A percentile compares a stretch with the other conserved stretches of the same genome.
Evolutionary conservation across 2,797 vertebrate species (phyloP).

Genomic region (Toxotes lorentzi): DNA sequence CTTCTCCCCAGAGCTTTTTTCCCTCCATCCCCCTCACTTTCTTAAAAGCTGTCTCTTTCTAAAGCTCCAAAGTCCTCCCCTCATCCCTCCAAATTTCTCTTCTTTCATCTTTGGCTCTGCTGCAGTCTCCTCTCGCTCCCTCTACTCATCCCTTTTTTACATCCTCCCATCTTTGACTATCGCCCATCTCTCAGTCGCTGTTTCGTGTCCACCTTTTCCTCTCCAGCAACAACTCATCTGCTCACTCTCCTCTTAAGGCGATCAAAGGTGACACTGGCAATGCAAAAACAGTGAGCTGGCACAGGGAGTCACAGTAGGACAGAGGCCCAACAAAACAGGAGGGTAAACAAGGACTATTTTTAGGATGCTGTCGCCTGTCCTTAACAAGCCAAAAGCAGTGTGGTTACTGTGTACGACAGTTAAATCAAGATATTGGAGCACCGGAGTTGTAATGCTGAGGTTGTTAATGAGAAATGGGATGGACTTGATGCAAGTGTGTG

Average conservation of each 20-base stretch:
- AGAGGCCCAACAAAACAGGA: conserved; percentile 56
- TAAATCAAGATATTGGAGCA: conserved; percentile 33
- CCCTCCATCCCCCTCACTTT: conserved; percentile 57
- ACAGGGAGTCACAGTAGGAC: conserved; percentile 69
- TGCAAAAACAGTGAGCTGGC: conserved; percentile 66
- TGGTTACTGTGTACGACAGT: conserved; percentile 14
- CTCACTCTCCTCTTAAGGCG: conserved; percentile 44
- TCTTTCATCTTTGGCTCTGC: conserved; percentile 60
- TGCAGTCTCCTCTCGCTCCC: conserved; percentile 34
- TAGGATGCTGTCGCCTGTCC: conserved; percentile 58
- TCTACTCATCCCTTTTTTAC: background rate
- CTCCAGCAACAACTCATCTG: conserved; percentile 39
- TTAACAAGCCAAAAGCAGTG: conserved; percentile 56
- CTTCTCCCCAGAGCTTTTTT: conserved; percentile 62
- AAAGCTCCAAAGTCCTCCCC: conserved; percentile 55
- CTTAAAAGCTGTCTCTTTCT: conserved; percentile 68
- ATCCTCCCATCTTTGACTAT: conserved; percentile 46
- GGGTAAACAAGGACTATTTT: conserved; percentile 74
- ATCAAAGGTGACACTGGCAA: conserved; percentile 67
- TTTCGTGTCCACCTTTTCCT: conserved; percentile 40
- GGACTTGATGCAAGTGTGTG: conserved; percentile 2
- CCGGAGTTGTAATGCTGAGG: conserved; percentile 15
- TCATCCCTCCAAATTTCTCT: conserved; percentile 45
- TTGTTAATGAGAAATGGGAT: conserved; percentile 30
- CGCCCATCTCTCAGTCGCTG: conserved; percentile 16